These are phyloP conservation scores for Cryptus viduatorius DNA, from an alignment of 2,888 invertebrate genomes.

Conservation along the genomic window DNA sequence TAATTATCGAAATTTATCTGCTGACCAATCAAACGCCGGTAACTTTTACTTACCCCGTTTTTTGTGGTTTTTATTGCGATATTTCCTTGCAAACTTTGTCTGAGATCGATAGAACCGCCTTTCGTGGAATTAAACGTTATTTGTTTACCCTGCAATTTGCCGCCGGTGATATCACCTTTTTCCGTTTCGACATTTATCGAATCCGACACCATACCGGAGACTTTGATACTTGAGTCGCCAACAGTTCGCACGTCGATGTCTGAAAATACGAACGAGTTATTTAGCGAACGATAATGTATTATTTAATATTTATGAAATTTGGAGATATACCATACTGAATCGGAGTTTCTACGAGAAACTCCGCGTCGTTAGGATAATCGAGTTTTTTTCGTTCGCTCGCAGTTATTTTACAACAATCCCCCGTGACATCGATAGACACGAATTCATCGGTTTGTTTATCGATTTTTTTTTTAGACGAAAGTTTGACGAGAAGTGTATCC, in stretches of 20 bases:
- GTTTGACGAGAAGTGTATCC: slow-evolving; percentile 69
- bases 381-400: slow-evolving; percentile 8
- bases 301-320: neutral
- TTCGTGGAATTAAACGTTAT: slow-evolving; percentile 68
- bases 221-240: slow-evolving; percentile 58
- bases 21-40: neutral
- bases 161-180: slow-evolving; percentile 66
- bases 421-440: slow-evolving; percentile 56
- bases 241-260: slow-evolving; percentile 69
- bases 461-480: slow-evolving; percentile 38
- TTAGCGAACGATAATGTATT: neutral
- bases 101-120: slow-evolving; percentile 71
- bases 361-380: slow-evolving; percentile 41
- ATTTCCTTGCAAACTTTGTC: slow-evolving; percentile 70
- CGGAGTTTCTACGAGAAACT: slow-evolving; percentile 69
- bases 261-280: slow-evolving; percentile 48
- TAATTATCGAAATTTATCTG: neutral
- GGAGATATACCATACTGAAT: slow-evolving; percentile 69
- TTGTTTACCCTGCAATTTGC: slow-evolving; percentile 69
- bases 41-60: slow-evolving; percentile 65
- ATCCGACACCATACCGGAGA: slow-evolving; percentile 70
- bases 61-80: slow-evolving; percentile 69
- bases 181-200: slow-evolving; percentile 68
- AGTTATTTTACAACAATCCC: slow-evolving; percentile 64
- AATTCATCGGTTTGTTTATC: slow-evolving; percentile 39